Percentiles rank a stretch among this genome's conserved stretches.
These are phyloP conservation scores for Drosophila recens DNA, from an alignment of 2,888 invertebrate genomes.

Conservation along the genomic window DNA sequence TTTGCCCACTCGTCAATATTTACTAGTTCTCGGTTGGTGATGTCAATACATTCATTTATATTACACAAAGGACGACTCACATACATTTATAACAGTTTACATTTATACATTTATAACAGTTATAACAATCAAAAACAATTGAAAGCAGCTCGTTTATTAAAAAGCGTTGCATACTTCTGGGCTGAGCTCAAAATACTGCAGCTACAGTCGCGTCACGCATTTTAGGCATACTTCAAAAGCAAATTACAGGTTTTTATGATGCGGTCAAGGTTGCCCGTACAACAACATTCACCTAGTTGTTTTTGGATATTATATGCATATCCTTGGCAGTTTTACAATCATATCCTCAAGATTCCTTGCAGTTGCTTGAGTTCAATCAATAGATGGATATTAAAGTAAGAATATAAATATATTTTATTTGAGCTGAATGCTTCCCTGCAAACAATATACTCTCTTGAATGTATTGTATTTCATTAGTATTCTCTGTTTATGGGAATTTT, in stretches of 20 bases:
- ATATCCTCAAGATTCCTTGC: conserved; percentile 16
- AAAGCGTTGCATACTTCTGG: conserved; percentile 38
- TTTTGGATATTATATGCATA: neutral
- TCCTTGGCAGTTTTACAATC: conserved; percentile 16
- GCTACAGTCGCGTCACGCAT: conserved; percentile 18
- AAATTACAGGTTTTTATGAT: conserved; percentile 38
- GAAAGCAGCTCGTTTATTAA: neutral
- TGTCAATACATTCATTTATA: too few species aligned
- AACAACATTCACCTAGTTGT: conserved; percentile 33
- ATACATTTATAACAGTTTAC: too few species aligned
- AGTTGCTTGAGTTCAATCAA: conserved; percentile 8
- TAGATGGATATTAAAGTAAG: neutral
- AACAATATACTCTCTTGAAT: neutral
- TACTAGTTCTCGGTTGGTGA: too few species aligned
- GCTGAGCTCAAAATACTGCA: neutral
- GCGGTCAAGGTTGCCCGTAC: conserved; percentile 48
- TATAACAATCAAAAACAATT: neutral
- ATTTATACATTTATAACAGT: too few species aligned
- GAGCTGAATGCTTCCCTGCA: neutral
- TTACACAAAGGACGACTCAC: too few species aligned
- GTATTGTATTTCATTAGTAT: conserved; percentile 6
- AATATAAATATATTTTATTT: neutral
- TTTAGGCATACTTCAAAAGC: neutral
- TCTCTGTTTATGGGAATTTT: conserved; percentile 6
- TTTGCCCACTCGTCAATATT: too few species aligned